Evolutionary conservation across 1,140 invertebrate genomes (phyloP).

Genomic region (Achatina immaculata): DNA sequence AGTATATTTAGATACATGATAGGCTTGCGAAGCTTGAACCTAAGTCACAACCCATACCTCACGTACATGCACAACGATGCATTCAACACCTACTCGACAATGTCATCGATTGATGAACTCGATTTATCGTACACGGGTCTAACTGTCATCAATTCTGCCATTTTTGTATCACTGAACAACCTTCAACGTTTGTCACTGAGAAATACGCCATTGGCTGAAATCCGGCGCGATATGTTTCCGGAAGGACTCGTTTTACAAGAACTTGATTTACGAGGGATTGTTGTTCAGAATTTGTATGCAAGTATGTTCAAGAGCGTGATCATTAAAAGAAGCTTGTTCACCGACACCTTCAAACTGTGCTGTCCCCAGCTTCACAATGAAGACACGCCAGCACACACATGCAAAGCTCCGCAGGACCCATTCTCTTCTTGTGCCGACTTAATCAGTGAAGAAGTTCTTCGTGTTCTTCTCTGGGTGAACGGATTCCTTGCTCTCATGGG

Average conservation of each 20-base stretch:
- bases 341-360: constrained; percentile 48
- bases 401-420: constrained; percentile 1
- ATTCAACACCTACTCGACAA: neutral
- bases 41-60: neutral
- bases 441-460: neutral
- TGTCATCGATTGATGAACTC: neutral
- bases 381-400: neutral
- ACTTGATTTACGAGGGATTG: constrained; percentile 25
- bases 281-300: constrained; percentile 11
- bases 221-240: constrained; percentile 16
- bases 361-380: constrained; percentile 35
- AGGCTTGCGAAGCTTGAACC: neutral
- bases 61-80: neutral
- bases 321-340: constrained; percentile 19
- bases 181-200: constrained; percentile 27
- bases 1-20: constrained; percentile 14
- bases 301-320: constrained; percentile 28
- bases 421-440: constrained; percentile 19
- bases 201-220: neutral
- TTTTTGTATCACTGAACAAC: neutral
- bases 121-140: constrained; percentile 22
- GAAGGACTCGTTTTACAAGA: neutral
- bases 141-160: neutral
- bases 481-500: constrained; percentile 44
- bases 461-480: constrained; percentile 12